These are phyloP conservation scores for Manis pentadactyla DNA, from an alignment of 2,797 vertebrate species.

Conservation along the genomic window DNA sequence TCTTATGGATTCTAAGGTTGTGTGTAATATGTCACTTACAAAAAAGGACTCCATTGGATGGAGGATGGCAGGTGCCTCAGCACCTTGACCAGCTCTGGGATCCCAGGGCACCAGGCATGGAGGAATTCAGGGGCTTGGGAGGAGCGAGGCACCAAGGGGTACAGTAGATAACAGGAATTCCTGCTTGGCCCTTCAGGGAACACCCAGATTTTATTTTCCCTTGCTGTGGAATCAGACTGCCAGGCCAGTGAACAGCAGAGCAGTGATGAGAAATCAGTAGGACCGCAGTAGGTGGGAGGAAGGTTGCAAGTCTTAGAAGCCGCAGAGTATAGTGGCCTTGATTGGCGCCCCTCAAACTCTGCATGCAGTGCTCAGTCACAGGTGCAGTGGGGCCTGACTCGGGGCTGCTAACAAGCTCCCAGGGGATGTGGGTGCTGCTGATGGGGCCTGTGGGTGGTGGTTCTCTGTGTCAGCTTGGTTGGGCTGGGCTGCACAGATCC, in stretches of 20 bases:
- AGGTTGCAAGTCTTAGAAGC: neutral
- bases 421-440: neutral
- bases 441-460: neutral
- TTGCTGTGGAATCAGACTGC: neutral
- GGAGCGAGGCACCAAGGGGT: rapidly evolving
- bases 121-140: neutral
- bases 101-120: neutral
- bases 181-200: too few relatives aligned
- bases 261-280: rapidly evolving
- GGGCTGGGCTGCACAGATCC: neutral
- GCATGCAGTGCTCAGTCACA: neutral
- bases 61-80: neutral
- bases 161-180: too few relatives aligned
- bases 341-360: neutral
- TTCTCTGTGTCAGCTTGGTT: neutral
- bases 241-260: too few relatives aligned
- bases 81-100: neutral
- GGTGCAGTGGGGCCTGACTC: neutral
- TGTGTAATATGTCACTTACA: neutral
- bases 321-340: neutral
- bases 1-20: neutral
- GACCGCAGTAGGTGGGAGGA: neutral
- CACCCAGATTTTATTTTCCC: neutral
- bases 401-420: neutral
- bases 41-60: neutral